These are phyloP conservation scores for Agrypnia vestita DNA, from an alignment of 1,140 invertebrate genomes.

Conservation along the genomic window DNA sequence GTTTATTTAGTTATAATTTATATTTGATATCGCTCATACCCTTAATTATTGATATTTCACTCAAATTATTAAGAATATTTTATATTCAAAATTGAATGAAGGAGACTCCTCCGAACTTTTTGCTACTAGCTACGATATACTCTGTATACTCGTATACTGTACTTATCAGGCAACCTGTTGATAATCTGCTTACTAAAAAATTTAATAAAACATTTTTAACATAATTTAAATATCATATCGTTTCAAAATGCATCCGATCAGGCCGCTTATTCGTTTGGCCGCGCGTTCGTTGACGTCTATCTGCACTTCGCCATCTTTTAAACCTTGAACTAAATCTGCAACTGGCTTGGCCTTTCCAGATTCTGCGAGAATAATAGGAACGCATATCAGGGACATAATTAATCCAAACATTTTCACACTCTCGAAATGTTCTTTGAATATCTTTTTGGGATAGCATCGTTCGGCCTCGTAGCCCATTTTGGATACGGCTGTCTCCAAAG, in stretches of 20 bases:
- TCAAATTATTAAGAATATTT: no score
- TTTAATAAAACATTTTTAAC: no score
- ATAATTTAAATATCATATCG: background rate
- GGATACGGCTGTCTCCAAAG: background rate
- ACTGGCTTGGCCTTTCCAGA: background rate
- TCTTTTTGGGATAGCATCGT: slow-evolving; percentile 32
- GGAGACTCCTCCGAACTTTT: no score
- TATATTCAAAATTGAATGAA: no score
- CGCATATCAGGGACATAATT: background rate
- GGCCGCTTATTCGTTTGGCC: background rate
- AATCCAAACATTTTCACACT: slow-evolving; percentile 40
- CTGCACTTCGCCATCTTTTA: background rate
- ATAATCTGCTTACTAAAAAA: no score
- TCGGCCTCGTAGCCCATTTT: slow-evolving; percentile 39
- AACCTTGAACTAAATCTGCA: background rate
- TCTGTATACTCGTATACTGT: no score
- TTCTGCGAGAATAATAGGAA: slow-evolving; percentile 24
- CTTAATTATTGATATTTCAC: no score
- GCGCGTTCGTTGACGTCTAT: background rate
- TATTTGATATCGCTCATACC: no score
- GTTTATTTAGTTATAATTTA: no score
- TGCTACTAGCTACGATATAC: no score
- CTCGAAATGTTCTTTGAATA: slow-evolving; percentile 39
- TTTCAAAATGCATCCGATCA: background rate
- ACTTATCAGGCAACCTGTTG: no score